Percentiles rank a stretch among this genome's conserved stretches.
Evolutionary conservation across 2,113 vertebrate species (phyloP).

Genomic region (Micromys minutus): DNA sequence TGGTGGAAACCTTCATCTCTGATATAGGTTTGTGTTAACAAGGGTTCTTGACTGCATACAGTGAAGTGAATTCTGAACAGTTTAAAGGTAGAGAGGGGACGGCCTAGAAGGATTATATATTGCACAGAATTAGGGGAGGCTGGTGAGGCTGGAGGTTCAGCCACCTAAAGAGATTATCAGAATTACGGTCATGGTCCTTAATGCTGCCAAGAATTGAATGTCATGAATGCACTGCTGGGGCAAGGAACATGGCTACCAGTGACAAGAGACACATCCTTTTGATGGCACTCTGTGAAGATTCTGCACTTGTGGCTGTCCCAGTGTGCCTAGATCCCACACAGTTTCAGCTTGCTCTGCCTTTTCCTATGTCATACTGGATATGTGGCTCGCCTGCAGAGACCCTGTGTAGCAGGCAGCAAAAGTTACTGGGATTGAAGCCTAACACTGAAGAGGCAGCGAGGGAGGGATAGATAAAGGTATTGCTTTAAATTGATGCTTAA

Average conservation of each 20-base stretch:
- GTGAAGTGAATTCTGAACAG: not conserved
- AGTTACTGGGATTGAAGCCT: not conserved
- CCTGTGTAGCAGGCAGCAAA: not conserved
- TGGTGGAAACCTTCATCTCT: not conserved
- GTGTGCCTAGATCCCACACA: not conserved
- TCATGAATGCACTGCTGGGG: no score
- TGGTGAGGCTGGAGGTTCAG: not conserved
- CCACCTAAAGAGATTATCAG: not conserved
- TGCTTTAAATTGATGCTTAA: no score
- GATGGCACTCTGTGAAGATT: not conserved
- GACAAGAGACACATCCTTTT: fast-evolving
- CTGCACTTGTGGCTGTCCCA: not conserved
- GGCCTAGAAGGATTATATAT: not conserved
- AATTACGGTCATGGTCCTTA: not conserved
- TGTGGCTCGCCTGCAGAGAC: not conserved
- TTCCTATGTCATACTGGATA: no score
- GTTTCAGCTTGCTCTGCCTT: not conserved
- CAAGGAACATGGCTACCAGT: not conserved
- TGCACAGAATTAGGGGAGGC: not conserved
- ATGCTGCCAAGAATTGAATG: not conserved
- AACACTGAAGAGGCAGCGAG: not conserved
- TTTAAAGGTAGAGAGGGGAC: not conserved
- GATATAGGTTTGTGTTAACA: not conserved
- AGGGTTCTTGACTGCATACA: not conserved
- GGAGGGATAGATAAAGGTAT: not conserved